Base-by-base conservation (phyloP, 2,797 vertebrate genomes). In the Synaphobranchus kaupii region DNA sequence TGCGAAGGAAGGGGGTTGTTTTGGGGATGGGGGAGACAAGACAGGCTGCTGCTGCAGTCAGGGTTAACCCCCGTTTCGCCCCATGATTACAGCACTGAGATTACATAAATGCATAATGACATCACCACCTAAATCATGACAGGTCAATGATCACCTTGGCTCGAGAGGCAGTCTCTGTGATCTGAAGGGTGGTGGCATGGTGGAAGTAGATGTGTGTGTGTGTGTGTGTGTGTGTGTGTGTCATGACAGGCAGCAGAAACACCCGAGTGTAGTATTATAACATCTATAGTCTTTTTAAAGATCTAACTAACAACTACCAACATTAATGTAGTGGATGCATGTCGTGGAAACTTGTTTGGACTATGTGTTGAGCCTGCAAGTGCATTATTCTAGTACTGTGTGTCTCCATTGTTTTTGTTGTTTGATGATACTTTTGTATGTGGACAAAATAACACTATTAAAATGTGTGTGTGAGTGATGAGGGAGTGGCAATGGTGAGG, bases 51-150 rank as follows among this genome's bases (percentile, higher is more conserved):
- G 63, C n/a, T 28, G 13, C 12, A 48, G 60, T 20, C 84, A 60
- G 34, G 2, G 20, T 22, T n/a, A 68, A 56, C 25, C 17, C 9
- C 34, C 12, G 58, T 31, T 60, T 60, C 78, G 68, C 50, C 83
- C 44, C 50, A 52, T 83, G 85, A 48, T 86, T 71, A 81, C 68
- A 85, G 68, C 78, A 84, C 58, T 52, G 82, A 87, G 84, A 89
- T 91, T 82, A 88, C 89, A 91, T 89, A 87, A 90, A 90, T 89
- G 87, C 89, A 86, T 89, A 88, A 91, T 91, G 90, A 89, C 85
- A 90, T 84, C 63, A 66, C 7, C 39, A 73, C 85, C 84, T 34
- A 56, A 68, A 58, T 84, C 86, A 85, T 88, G 89, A 90, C 89
- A 89, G 88, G 87, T 86, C 90, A 88, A 89, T 89, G 87, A 91